Conservation (phyloP, 2,797 vertebrate genomes). For the Margarornis squamiger region DNA sequence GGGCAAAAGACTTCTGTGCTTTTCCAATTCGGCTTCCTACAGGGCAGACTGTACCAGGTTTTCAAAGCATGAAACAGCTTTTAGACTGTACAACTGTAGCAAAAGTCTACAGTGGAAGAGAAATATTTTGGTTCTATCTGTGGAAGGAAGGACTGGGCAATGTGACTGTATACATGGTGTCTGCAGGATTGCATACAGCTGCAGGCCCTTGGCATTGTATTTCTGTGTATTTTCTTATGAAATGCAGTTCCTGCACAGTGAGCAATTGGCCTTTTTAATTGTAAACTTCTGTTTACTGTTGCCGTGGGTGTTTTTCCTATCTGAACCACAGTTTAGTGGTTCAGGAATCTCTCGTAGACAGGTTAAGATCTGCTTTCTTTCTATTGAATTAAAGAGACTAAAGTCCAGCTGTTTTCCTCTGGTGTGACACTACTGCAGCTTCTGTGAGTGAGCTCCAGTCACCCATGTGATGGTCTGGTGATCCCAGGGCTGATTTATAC, state of each 20-base stretch:
- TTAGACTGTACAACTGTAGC: not conserved
- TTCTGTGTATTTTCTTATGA: not conserved
- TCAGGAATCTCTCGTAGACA: not conserved
- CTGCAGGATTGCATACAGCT: not conserved
- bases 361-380: not conserved
- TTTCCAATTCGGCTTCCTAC: not conserved
- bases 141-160: not conserved
- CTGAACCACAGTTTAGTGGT: not conserved
- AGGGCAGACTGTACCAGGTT: not conserved
- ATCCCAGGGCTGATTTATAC: not conserved
- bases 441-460: not conserved
- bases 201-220: not conserved
- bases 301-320: slow-evolving; percentile 10
- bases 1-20: not conserved
- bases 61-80: not conserved
- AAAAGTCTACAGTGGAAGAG: not conserved
- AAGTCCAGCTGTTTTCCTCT: not conserved
- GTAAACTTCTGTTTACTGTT: slow-evolving; percentile 21
- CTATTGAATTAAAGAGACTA: not conserved
- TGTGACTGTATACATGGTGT: not conserved
- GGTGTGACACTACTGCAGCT: not conserved
- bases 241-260: slow-evolving; percentile 4
- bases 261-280: slow-evolving; percentile 4
- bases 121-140: not conserved
- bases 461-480: not conserved